Base-by-base conservation (phyloP, 2,888 invertebrate genomes). In the Megalurothrips usitatus region DNA sequence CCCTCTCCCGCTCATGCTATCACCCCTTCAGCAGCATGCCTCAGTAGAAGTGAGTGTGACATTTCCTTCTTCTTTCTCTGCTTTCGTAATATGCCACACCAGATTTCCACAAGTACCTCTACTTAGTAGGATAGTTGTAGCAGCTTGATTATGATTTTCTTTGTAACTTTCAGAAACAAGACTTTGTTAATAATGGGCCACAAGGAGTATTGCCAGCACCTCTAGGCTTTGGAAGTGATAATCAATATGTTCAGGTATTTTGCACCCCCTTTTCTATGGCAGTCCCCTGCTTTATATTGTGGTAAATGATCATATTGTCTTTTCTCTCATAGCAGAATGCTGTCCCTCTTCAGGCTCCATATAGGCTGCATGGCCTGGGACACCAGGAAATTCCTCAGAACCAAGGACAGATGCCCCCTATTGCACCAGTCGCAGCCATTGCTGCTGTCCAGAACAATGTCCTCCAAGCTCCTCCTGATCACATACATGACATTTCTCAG, bases 391-490 rank as follows among this genome's bases (percentile, higher is more conserved):
- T 75, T 75, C 68, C 26, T 3, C 23, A 23, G 11, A 75, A 75
- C 23, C 68, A 75, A 26, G 68, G 68, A 23, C 68, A 75, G 23
- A 75, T 75, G 68, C 68, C 68, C n/a, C 68, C 68, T 23, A 12
- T 75, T 75, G 68, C 26, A 75, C 68, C 68, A 0, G 0, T 23
- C 1, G 26, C 26, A 19, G 14, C 58, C 6, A 19, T 19, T 8
- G 26, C 26, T 6, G 68, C 23, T 26, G 26, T 75, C 12, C 68
- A 75, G 23, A 75, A 26, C 26, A 75, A 75, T 75, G 68, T 75
- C 12, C 26, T 75, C 12, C 68, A 23, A 23, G 68, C 68, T 75
- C 68, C 68, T 6, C 68, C 68, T 26, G 23, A 75, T 75, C 68
- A 75, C 23, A 26, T 26, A 12, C 68, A 75, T 26, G 26, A 26